Percentiles rank a stretch among this genome's conserved stretches.
Conservation (phyloP, 2,113 vertebrate species). For the Aspiorhynchus laticeps region DNA sequence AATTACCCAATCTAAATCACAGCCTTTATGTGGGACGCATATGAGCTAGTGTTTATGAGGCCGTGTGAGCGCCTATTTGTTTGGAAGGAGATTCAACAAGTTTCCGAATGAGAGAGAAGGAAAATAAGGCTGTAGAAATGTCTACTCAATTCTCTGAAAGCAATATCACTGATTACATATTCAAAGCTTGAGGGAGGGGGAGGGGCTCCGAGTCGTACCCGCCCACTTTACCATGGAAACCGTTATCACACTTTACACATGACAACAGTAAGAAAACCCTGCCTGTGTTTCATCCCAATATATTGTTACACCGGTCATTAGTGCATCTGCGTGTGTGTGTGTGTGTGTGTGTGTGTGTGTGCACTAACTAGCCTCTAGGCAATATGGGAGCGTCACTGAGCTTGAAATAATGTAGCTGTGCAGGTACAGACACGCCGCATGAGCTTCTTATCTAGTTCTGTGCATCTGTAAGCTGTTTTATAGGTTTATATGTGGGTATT, state of each 20-base stretch:
- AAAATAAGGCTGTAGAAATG: conserved; percentile 13
- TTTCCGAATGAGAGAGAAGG: conserved; percentile 10
- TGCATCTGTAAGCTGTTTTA: conserved; percentile 20
- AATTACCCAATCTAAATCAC: conserved; percentile 88
- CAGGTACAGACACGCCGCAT: conserved; percentile 2
- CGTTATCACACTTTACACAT: conserved; percentile 24
- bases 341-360: not conserved
- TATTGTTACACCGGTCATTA: conserved; percentile 33
- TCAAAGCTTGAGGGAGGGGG: conserved; percentile 1
- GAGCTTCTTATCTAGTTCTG: not conserved
- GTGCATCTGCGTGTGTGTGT: not conserved
- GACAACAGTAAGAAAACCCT: conserved; percentile 21
- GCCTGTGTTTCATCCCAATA: conserved; percentile 22
- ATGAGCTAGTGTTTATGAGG: conserved; percentile 20
- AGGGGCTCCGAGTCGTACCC: not conserved
- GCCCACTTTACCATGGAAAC: conserved; percentile 44
- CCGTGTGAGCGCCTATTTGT: conserved; percentile 36
- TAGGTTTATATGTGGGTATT: not conserved
- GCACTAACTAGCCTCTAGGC: conserved; percentile 25
- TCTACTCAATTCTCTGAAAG: not conserved
- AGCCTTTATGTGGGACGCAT: conserved; percentile 1
- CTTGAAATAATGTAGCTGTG: conserved; percentile 1
- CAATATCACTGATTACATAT: conserved; percentile 10
- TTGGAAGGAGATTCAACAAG: conserved; percentile 19
- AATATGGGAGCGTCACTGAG: conserved; percentile 13